Evolutionary conservation across 2,113 vertebrate species (phyloP).

Genomic region (Mirza zaza): DNA sequence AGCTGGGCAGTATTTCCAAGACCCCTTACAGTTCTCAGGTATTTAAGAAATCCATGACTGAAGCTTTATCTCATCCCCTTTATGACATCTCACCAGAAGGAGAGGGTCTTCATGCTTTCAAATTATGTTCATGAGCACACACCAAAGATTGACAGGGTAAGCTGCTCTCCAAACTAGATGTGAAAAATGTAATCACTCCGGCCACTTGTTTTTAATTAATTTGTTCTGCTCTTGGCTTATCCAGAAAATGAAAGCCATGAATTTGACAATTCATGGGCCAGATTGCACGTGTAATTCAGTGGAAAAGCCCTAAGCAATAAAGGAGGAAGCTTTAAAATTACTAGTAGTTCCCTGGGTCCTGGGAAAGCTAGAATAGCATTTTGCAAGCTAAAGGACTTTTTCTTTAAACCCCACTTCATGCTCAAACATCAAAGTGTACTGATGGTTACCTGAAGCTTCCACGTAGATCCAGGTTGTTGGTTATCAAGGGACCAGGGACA

Average conservation of each 20-base stretch:
- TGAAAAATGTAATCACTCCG: not conserved
- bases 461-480: not conserved
- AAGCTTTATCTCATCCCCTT: not conserved
- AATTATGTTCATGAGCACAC: not conserved
- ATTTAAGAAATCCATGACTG: not conserved
- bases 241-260: constrained; percentile 67
- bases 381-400: not conserved
- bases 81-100: not conserved
- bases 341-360: not conserved
- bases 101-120: not conserved
- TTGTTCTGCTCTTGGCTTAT: constrained; percentile 65
- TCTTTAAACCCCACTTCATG: not conserved
- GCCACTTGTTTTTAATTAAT: constrained; percentile 71
- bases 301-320: constrained; percentile 67
- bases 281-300: constrained; percentile 66
- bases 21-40: not conserved
- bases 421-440: not conserved
- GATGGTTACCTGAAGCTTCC: not conserved
- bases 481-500: not conserved
- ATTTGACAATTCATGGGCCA: constrained; percentile 51
- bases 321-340: constrained; percentile 1
- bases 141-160: not conserved
- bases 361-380: not conserved
- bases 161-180: constrained; percentile 6
- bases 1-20: not conserved